Conservation (phyloP, 1,140 invertebrate genomes). For the Nomia melanderi region DNA sequence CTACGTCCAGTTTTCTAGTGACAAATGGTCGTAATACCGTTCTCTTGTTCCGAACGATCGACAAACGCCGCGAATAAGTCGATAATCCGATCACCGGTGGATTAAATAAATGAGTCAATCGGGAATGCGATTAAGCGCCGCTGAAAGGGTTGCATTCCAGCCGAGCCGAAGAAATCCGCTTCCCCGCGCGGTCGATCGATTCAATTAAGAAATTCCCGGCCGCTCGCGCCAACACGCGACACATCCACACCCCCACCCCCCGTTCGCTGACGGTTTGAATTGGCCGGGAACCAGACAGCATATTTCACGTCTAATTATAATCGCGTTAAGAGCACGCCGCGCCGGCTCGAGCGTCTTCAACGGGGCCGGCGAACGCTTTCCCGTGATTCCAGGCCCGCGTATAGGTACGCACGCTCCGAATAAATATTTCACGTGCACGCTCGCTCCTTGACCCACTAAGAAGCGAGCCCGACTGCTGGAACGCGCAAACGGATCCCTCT, state of each 20-base stretch:
- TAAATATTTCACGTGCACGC: conserved; percentile 14
- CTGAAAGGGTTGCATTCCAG: neutral
- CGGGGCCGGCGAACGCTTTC: no score
- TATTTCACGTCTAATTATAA: conserved; percentile 15
- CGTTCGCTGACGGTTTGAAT: neutral
- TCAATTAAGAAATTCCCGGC: neutral
- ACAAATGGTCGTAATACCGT: no score
- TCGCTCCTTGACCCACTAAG: conserved; percentile 36
- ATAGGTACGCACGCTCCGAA: conserved; percentile 10
- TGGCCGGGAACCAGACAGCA: conserved; percentile 12
- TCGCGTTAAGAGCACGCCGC: neutral
- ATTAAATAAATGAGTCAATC: no score
- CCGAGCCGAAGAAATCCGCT: neutral
- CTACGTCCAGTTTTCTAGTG: no score
- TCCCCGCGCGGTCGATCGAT: neutral
- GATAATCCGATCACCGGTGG: no score
- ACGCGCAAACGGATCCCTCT: neutral
- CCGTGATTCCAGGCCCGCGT: neutral
- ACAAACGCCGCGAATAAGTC: no score
- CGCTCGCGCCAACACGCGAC: neutral
- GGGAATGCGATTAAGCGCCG: no score
- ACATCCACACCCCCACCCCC: neutral
- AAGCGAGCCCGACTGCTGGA: neutral
- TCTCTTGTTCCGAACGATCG: no score
- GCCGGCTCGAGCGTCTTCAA: neutral